Evolutionary conservation across 2,113 vertebrate species (phyloP).

Genomic region (Machaerirhynchus nigripectus): DNA sequence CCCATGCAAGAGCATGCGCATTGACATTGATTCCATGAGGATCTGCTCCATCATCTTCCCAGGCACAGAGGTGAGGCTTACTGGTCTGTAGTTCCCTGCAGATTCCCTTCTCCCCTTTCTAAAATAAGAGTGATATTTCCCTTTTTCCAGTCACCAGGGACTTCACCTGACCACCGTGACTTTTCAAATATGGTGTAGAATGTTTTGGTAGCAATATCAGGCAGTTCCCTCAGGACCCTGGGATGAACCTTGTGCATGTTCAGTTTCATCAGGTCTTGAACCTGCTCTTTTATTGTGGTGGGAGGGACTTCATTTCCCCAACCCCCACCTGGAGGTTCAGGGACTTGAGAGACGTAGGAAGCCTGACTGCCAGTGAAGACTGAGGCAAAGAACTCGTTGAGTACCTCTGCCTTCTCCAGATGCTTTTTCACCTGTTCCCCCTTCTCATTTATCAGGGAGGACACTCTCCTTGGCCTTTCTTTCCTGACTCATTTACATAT

Average conservation of each 20-base stretch:
- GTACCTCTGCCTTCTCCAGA: not conserved
- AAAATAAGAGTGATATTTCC: not conserved
- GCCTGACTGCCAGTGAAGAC: not conserved
- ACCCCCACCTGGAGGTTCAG: not conserved
- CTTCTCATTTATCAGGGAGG: not conserved
- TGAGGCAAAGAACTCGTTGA: not conserved
- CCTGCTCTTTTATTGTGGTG: not conserved
- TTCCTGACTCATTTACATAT: not conserved
- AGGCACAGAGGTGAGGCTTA: not conserved
- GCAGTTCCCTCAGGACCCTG: not conserved
- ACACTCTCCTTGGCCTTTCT: not conserved
- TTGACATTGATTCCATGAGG: not conserved
- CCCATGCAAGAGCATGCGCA: too few species aligned
- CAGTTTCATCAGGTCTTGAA: not conserved
- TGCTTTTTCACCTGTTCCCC: not conserved
- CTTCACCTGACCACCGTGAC: accelerated
- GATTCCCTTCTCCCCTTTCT: too few species aligned
- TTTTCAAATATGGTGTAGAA: not conserved
- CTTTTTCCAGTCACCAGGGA: not conserved
- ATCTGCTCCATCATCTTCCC: not conserved
- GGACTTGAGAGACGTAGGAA: not conserved
- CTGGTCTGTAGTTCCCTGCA: not conserved
- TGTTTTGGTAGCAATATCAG: not conserved
- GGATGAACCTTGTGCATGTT: not conserved
- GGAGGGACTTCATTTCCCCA: not conserved